phyloP scores from a whole-genome alignment of 2,888 invertebrate species.

The Diadegma fenestrale region DNA sequence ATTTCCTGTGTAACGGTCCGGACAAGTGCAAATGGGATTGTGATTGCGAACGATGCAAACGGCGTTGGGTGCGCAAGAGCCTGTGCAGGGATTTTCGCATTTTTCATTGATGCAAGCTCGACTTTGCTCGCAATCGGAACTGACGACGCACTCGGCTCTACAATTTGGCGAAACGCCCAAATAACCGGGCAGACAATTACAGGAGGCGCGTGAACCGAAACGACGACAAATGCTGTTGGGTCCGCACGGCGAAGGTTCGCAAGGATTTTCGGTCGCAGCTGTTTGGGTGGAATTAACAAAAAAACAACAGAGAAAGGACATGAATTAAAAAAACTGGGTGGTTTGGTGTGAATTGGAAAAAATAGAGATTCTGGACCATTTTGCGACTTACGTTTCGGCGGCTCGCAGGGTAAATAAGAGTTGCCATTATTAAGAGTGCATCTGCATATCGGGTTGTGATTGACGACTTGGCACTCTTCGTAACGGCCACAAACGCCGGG shows the following conservation, averaged over 20 bases:
- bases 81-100: conserved; percentile 90
- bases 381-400: conserved; percentile 78
- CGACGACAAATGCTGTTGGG: conserved; percentile 86
- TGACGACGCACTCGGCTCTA: conserved; percentile 86
- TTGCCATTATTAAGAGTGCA: conserved; percentile 87
- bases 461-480: conserved; percentile 91
- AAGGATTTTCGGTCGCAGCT: conserved; percentile 78
- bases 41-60: conserved; percentile 88
- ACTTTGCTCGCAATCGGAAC: conserved; percentile 86
- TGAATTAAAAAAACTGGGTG: background rate
- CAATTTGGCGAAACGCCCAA: conserved; percentile 86
- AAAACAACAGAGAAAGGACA: background rate
- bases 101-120: conserved; percentile 86
- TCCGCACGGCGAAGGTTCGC: conserved; percentile 85
- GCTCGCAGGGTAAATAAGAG: conserved; percentile 86
- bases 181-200: conserved; percentile 86
- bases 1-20: conserved; percentile 90
- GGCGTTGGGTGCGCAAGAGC: conserved; percentile 89
- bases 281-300: conserved; percentile 31
- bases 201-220: conserved; percentile 85
- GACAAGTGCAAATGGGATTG: conserved; percentile 87
- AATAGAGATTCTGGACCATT: background rate
- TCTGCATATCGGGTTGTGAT: conserved; percentile 88
- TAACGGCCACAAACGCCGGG: conserved; percentile 91
- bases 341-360: background rate